A percentile compares a stretch with the other conserved stretches of the same genome.
phyloP scores from a whole-genome alignment of 2,888 invertebrate genomes.

The Ochlodes sylvanus region DNA sequence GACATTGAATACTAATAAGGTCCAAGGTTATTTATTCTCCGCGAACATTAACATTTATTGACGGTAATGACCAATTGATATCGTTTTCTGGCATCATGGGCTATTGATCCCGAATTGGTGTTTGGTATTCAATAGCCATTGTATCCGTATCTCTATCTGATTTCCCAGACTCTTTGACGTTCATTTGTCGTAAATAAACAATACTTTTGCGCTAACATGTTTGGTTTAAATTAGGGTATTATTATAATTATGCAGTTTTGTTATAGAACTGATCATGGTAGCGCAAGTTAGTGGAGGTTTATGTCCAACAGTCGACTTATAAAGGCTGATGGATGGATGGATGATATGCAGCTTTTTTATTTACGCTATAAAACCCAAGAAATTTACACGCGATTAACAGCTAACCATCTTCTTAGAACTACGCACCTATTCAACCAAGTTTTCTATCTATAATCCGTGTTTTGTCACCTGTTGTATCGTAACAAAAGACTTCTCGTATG shows the following conservation, averaged over 20 bases:
- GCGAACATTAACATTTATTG: slow-evolving; percentile 11
- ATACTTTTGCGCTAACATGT: neutral
- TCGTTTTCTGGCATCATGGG: slow-evolving; percentile 34
- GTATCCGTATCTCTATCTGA: slow-evolving; percentile 22
- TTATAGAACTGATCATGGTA: too few relatives aligned
- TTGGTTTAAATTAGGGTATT: too few relatives aligned
- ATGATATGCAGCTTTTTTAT: too few relatives aligned
- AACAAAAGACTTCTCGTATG: slow-evolving; percentile 40
- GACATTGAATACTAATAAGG: slow-evolving; percentile 21
- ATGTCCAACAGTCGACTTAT: too few relatives aligned
- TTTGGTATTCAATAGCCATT: slow-evolving; percentile 34
- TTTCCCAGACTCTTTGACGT: slow-evolving; percentile 25
- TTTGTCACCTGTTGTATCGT: slow-evolving; percentile 36
- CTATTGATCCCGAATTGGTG: slow-evolving; percentile 36
- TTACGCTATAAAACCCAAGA: too few relatives aligned
- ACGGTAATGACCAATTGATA: slow-evolving; percentile 33
- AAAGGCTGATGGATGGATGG: too few relatives aligned
- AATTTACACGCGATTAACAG: too few relatives aligned
- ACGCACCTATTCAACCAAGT: neutral
- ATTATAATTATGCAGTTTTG: too few relatives aligned
- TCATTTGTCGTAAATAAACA: slow-evolving; percentile 23
- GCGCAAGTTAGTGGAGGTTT: too few relatives aligned
- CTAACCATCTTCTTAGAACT: too few relatives aligned
- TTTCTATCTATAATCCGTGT: slow-evolving; percentile 7
- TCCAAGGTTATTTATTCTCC: slow-evolving; percentile 11